A percentile compares a stretch with the other conserved stretches of the same genome.
Evolutionary conservation across 2,888 invertebrate genomes (phyloP).

Genomic region (Drosophila rubida): DNA sequence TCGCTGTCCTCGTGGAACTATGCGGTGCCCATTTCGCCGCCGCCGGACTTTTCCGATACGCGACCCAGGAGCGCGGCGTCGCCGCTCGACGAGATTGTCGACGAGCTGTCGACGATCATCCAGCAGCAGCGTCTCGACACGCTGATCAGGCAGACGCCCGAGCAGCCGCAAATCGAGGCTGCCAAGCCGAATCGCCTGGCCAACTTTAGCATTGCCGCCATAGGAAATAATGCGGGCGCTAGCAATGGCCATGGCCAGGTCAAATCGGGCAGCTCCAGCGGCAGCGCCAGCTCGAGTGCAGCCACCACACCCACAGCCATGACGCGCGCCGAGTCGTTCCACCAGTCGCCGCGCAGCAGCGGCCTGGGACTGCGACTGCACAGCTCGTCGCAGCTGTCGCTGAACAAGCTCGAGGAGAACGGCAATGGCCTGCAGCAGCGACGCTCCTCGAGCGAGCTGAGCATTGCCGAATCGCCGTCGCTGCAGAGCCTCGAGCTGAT

Average conservation of each 20-base stretch:
- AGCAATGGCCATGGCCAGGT: neutral
- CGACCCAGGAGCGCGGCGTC: constrained; percentile 28
- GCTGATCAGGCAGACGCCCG: constrained; percentile 67
- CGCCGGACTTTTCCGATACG: constrained; percentile 83
- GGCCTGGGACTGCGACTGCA: constrained; percentile 49
- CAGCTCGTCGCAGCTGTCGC: constrained; percentile 83
- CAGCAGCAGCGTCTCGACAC: constrained; percentile 77
- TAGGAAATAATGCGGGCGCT: constrained; percentile 25
- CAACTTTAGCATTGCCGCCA: constrained; percentile 80
- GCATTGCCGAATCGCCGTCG: constrained; percentile 84
- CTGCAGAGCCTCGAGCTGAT: constrained; percentile 84
- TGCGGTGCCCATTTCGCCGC: constrained; percentile 83
- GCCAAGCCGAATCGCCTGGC: constrained; percentile 80
- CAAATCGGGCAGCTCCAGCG: constrained; percentile 21
- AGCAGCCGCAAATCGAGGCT: constrained; percentile 71
- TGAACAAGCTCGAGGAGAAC: constrained; percentile 70
- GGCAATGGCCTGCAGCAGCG: constrained; percentile 58
- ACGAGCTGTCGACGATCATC: constrained; percentile 77
- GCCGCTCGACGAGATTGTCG: constrained; percentile 80
- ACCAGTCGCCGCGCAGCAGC: constrained; percentile 18
- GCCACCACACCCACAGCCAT: constrained; percentile 38
- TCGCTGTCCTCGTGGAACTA: constrained; percentile 82
- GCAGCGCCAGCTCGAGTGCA: constrained; percentile 13
- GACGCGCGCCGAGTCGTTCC: constrained; percentile 83
- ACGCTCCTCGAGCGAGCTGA: constrained; percentile 84